A percentile compares a stretch with the other conserved stretches of the same genome.
Evolutionary conservation across 2,797 vertebrate species (phyloP).

Genomic region (Benthosema pterotum): DNA sequence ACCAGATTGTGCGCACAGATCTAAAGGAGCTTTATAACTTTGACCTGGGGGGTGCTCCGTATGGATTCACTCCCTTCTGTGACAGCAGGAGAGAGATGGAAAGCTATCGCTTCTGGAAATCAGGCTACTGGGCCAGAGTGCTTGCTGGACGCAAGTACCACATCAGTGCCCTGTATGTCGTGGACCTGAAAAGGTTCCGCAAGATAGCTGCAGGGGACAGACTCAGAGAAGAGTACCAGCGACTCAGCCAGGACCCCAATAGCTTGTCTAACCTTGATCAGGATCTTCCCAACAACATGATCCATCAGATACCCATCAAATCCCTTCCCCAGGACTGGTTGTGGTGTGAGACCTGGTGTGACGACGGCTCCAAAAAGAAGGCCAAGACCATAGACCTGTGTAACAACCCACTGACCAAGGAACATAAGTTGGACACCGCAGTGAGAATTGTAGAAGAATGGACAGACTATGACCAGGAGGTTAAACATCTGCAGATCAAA

Average conservation of each 20-base stretch:
- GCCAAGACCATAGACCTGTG: slow-evolving; percentile 99
- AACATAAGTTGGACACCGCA: slow-evolving; percentile 95
- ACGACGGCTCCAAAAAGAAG: slow-evolving; percentile 88
- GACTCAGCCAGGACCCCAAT: slow-evolving; percentile 97
- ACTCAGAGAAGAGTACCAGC: slow-evolving; percentile 95
- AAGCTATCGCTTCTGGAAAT: slow-evolving; percentile 98
- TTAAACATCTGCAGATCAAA: slow-evolving; percentile 88
- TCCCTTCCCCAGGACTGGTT: slow-evolving; percentile 98
- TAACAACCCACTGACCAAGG: slow-evolving; percentile 98
- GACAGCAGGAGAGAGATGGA: slow-evolving; percentile 97
- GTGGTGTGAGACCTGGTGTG: slow-evolving; percentile 99
- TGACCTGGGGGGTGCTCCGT: slow-evolving; percentile 93
- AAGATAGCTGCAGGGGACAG: slow-evolving; percentile 97
- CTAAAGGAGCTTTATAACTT: slow-evolving; percentile 94
- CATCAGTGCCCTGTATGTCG: slow-evolving; percentile 97
- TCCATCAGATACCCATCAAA: slow-evolving; percentile 98
- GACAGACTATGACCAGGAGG: slow-evolving; percentile 94
- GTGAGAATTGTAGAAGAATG: slow-evolving; percentile 97
- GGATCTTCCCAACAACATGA: slow-evolving; percentile 99
- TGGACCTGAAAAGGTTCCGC: slow-evolving; percentile 97
- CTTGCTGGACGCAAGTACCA: slow-evolving; percentile 96
- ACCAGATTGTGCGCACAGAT: slow-evolving; percentile 98
- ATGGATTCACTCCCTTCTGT: slow-evolving; percentile 97
- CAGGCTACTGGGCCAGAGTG: slow-evolving; percentile 97
- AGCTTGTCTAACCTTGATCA: slow-evolving; percentile 98